Conservation (phyloP, 2,888 invertebrate species). For the Sarcophaga carnaria region DNA sequence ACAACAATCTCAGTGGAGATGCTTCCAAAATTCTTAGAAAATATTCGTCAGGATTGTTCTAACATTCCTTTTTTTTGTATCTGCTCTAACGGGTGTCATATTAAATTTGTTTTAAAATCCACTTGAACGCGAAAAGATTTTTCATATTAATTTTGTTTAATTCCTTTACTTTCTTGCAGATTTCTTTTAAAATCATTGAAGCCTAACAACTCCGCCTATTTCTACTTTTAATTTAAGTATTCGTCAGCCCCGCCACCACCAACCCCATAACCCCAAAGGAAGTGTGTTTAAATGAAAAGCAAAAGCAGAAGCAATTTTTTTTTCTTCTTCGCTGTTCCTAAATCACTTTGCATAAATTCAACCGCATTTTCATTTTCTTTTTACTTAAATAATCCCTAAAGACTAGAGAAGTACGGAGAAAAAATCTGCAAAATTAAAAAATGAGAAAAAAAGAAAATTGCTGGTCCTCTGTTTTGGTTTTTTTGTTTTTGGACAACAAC, state of each 20-base stretch:
- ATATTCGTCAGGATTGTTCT: no score
- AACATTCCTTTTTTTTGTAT: neutral
- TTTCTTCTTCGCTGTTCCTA: neutral
- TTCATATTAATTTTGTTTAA: neutral
- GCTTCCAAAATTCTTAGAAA: no score
- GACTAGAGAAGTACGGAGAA: constrained; percentile 24
- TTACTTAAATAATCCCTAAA: constrained; percentile 49
- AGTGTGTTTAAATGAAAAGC: constrained; percentile 2
- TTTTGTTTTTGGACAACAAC: neutral
- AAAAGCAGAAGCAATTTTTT: constrained; percentile 23
- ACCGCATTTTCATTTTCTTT: constrained; percentile 43
- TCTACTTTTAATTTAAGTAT: neutral
- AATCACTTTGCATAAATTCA: constrained; percentile 65
- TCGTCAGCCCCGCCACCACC: no score
- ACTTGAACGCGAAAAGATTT: neutral
- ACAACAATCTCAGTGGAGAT: no score
- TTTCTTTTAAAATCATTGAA: constrained; percentile 17
- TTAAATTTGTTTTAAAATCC: neutral
- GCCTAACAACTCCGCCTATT: neutral
- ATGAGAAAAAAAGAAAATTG: constrained; percentile 21
- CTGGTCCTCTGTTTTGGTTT: neutral
- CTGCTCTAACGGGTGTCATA: neutral
- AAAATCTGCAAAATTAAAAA: constrained; percentile 26
- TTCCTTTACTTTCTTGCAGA: neutral
- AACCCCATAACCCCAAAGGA: neutral